Evolutionary conservation across 2,113 vertebrate species (phyloP).

Genomic region (Passer montanus): DNA sequence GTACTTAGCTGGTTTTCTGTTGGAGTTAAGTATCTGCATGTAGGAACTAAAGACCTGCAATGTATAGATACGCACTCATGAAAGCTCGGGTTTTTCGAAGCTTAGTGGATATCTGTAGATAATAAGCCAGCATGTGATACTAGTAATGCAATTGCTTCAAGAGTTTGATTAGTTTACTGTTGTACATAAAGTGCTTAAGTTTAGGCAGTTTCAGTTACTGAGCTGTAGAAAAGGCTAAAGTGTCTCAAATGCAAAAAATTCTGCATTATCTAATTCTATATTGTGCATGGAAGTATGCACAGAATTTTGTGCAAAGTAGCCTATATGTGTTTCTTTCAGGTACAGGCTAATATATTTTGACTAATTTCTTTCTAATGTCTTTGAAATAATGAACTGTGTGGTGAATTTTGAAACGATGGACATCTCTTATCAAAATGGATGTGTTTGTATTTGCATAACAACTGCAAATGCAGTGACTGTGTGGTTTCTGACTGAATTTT

Average conservation of each 20-base stretch:
- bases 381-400: background rate
- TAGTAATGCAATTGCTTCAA: background rate
- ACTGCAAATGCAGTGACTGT: background rate
- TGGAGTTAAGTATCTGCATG: background rate
- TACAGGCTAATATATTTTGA: background rate
- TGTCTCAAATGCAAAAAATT: background rate
- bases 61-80: background rate
- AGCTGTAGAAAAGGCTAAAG: background rate
- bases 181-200: background rate
- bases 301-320: background rate
- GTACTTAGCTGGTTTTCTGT: background rate
- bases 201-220: background rate
- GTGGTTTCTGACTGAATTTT: background rate
- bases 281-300: background rate
- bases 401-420: background rate
- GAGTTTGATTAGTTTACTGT: background rate
- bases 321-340: background rate
- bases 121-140: background rate
- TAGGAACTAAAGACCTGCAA: rapidly evolving
- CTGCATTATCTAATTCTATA: background rate
- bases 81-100: background rate
- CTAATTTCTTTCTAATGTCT: background rate
- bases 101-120: background rate
- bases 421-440: background rate
- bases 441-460: background rate